phyloP scores from a whole-genome alignment of 2,113 vertebrate genomes.

The Haemorhous mexicanus region DNA sequence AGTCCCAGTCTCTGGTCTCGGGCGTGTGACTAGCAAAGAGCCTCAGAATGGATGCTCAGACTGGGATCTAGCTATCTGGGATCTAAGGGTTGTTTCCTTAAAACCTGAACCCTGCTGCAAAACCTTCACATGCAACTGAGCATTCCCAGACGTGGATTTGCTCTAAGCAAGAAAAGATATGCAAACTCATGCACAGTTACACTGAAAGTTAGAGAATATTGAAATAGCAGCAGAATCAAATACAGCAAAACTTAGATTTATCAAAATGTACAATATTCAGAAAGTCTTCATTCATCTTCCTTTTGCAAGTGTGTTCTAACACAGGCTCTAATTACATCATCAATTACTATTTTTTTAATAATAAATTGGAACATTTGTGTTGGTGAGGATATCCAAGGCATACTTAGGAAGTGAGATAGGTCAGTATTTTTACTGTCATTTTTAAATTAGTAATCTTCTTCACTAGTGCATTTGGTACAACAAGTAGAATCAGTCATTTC shows the following conservation, averaged over 20 bases:
- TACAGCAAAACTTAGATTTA: not conserved
- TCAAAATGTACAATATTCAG: not conserved
- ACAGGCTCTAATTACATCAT: not conserved
- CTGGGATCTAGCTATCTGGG: not conserved
- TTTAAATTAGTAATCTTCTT: not conserved
- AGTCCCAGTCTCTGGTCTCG: not conserved
- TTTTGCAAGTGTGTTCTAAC: not conserved
- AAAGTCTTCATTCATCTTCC: not conserved
- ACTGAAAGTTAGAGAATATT: not conserved
- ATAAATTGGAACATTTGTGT: not conserved
- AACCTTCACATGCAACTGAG: not conserved
- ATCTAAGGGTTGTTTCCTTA: not conserved
- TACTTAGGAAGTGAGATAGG: not conserved
- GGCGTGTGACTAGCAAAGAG: not conserved
- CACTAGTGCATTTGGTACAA: not conserved
- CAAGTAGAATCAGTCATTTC: not conserved
- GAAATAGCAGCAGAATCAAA: not conserved
- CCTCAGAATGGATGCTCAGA: not conserved
- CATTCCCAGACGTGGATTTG: not conserved
- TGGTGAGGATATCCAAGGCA: not conserved
- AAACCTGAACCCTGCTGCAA: not conserved
- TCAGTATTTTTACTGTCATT: not conserved
- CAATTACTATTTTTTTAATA: rapidly evolving
- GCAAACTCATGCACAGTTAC: not conserved
- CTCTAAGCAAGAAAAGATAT: not conserved